Percentiles rank a stretch among this genome's conserved stretches.
Evolutionary conservation across 2,888 invertebrate species (phyloP).

Genomic region (Hypomecis punctinalis): DNA sequence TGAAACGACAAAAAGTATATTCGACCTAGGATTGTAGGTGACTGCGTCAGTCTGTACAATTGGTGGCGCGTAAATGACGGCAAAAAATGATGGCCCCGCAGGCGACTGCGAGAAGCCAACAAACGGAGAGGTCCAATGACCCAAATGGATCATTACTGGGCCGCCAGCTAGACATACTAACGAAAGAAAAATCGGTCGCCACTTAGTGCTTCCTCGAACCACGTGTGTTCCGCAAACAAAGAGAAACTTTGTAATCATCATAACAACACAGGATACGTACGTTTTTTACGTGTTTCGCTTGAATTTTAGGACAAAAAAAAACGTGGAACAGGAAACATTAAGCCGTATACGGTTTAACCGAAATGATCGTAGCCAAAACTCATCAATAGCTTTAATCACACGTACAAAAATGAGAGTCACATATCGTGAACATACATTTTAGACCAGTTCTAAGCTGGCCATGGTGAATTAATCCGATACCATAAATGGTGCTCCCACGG

Average conservation of each 20-base stretch:
- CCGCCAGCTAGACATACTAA: constrained; percentile 69
- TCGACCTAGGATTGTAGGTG: constrained; percentile 59
- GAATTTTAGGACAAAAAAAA: constrained; percentile 5
- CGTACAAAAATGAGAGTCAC: constrained; percentile 15
- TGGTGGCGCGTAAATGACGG: constrained; percentile 66
- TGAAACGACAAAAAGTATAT: constrained; percentile 29
- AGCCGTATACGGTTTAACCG: constrained; percentile 14
- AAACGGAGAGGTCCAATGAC: constrained; percentile 83
- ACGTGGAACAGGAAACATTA: constrained; percentile 18
- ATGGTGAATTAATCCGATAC: constrained; percentile 75
- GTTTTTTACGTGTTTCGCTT: background rate
- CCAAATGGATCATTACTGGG: constrained; percentile 80
- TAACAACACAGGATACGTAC: background rate
- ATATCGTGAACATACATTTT: constrained; percentile 36
- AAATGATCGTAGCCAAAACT: constrained; percentile 8
- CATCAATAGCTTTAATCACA: constrained; percentile 28
- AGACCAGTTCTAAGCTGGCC: constrained; percentile 57
- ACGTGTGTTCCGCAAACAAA: constrained; percentile 40
- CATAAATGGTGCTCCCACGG: constrained; percentile 73
- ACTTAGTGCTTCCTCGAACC: constrained; percentile 52
- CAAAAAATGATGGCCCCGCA: constrained; percentile 73
- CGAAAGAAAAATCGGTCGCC: constrained; percentile 78
- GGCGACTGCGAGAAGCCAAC: constrained; percentile 65
- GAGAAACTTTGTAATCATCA: constrained; percentile 27
- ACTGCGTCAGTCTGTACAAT: constrained; percentile 67